Conservation (phyloP, 64 coral and sea anemone genomes). For the Porites lutea region DNA sequence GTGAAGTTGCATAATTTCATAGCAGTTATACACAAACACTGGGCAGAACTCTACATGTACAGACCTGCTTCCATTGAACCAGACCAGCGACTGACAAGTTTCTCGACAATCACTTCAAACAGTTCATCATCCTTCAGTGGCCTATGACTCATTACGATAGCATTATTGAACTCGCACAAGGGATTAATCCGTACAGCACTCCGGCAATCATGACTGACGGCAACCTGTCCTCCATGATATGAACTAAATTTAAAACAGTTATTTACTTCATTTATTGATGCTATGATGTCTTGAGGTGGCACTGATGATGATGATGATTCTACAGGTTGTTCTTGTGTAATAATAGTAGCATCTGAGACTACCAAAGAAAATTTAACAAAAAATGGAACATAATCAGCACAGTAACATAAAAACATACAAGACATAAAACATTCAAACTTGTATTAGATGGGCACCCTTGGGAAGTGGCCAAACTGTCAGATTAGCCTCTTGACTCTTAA, state of each 20-base stretch:
- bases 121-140: slow-evolving; percentile 88
- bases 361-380: neutral
- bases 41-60: neutral
- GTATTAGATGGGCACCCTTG: no score
- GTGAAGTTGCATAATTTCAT: no score
- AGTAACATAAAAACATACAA: no score
- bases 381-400: neutral
- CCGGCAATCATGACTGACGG: slow-evolving; percentile 76
- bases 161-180: slow-evolving; percentile 94
- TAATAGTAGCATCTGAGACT: neutral
- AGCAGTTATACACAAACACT: no score
- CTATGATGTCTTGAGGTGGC: neutral
- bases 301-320: neutral
- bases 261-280: slow-evolving; percentile 43
- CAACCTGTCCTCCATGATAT: slow-evolving; percentile 88
- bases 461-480: no score
- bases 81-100: slow-evolving; percentile 93
- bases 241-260: slow-evolving; percentile 83
- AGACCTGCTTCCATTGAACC: slow-evolving; percentile 96
- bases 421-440: no score
- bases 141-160: slow-evolving; percentile 90
- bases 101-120: slow-evolving; percentile 93
- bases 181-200: slow-evolving; percentile 89
- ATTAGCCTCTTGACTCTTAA: no score
- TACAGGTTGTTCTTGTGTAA: slow-evolving; percentile 39